phyloP scores from a whole-genome alignment of 2,113 vertebrate species.

The Paralichthys olivaceus region DNA sequence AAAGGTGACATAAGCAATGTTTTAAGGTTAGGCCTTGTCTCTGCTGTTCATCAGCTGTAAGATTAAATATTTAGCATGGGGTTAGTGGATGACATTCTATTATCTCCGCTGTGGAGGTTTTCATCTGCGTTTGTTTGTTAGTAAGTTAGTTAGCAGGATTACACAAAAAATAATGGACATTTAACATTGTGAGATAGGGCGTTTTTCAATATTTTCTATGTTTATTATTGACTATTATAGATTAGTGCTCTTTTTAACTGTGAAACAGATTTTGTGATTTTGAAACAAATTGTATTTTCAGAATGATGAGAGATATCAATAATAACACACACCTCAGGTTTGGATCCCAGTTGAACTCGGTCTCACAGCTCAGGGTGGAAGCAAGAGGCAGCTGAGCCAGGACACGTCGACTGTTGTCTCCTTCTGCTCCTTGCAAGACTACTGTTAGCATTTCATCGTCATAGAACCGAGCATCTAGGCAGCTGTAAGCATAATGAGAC shows the following conservation, averaged over 20 bases:
- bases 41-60: no score
- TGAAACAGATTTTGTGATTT: no score
- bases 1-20: neutral
- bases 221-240: no score
- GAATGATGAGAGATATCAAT: no score
- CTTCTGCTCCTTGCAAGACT: conserved; percentile 86
- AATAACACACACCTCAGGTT: conserved; percentile 79
- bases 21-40: neutral
- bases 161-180: no score
- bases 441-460: conserved; percentile 94
- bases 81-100: neutral
- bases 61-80: neutral
- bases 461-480: conserved; percentile 94
- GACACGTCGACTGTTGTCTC: conserved; percentile 83
- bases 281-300: no score
- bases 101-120: no score
- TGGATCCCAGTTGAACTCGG: conserved; percentile 85
- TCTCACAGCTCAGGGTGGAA: conserved; percentile 82
- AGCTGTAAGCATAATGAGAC: conserved; percentile 78
- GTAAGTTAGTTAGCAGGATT: no score
- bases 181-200: no score
- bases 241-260: neutral
- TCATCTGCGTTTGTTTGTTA: no score
- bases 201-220: no score
- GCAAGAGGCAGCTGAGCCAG: conserved; percentile 91